Conservation (phyloP, 2,888 invertebrate genomes). For the Cephus pulcher region DNA sequence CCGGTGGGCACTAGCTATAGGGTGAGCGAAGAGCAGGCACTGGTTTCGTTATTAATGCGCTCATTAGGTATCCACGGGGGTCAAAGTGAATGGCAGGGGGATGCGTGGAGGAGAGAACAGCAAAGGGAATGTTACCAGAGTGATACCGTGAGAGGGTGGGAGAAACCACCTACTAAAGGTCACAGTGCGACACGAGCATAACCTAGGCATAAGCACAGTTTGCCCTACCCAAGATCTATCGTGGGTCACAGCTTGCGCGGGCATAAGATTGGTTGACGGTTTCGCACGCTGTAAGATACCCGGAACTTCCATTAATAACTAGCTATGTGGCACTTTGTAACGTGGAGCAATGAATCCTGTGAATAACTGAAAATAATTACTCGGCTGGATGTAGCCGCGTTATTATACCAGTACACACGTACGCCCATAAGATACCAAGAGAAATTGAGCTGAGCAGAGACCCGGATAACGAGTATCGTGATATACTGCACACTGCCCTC, state of each 20-base stretch:
- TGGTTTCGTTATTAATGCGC: conserved; percentile 15
- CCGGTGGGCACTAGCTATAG: not conserved
- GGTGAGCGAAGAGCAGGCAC: conserved; percentile 4
- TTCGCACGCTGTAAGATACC: conserved; percentile 18
- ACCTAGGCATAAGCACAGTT: not conserved
- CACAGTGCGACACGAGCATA: not conserved
- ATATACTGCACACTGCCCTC: not conserved
- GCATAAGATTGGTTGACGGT: conserved; percentile 37
- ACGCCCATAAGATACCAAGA: not conserved
- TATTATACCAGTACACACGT: not conserved
- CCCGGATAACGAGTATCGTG: not conserved
- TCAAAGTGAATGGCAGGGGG: not conserved
- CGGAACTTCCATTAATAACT: conserved; percentile 44
- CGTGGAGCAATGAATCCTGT: not conserved
- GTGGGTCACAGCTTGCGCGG: conserved; percentile 38
- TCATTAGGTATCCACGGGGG: conserved; percentile 12
- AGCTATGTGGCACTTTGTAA: conserved; percentile 29
- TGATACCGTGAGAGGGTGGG: not conserved
- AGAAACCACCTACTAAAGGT: not conserved
- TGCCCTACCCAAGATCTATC: conserved; percentile 31
- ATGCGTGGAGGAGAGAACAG: not conserved
- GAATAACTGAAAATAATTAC: not conserved
- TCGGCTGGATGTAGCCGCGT: not conserved
- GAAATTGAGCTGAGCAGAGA: not conserved
- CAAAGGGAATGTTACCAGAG: not conserved